Conservation (phyloP, 2,888 invertebrate genomes). For the Adelognathus sp. region DNA sequence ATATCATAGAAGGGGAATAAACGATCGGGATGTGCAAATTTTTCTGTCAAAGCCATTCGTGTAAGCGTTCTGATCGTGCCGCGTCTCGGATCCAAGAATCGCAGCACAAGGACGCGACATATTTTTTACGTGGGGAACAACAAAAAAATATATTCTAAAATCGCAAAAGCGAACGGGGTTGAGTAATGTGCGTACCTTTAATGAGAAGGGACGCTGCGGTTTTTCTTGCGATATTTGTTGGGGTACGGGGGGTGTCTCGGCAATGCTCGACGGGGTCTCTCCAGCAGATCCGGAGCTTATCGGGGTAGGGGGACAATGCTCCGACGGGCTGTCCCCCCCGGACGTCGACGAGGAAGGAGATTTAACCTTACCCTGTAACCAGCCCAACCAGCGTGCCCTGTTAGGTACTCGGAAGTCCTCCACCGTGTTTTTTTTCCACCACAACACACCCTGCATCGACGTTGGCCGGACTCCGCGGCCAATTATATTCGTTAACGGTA, state of each 20-base stretch:
- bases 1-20: neutral
- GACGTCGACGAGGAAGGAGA: slow-evolving; percentile 80
- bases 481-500: slow-evolving; percentile 43
- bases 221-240: slow-evolving; percentile 80
- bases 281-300: slow-evolving; percentile 77
- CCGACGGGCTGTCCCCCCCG: slow-evolving; percentile 80
- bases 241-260: slow-evolving; percentile 72
- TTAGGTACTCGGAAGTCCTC: slow-evolving; percentile 78
- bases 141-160: slow-evolving; percentile 16
- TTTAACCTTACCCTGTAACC: slow-evolving; percentile 81
- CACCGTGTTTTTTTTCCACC: slow-evolving; percentile 67
- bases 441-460: slow-evolving; percentile 47
- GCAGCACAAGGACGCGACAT: slow-evolving; percentile 33
- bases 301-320: slow-evolving; percentile 76
- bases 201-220: slow-evolving; percentile 84
- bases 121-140: slow-evolving; percentile 16
- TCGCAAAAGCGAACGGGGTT: slow-evolving; percentile 17
- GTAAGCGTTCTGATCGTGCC: slow-evolving; percentile 44
- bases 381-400: slow-evolving; percentile 79
- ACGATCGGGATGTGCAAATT: slow-evolving; percentile 26
- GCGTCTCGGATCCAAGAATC: slow-evolving; percentile 37
- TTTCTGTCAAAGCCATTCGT: slow-evolving; percentile 55
- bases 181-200: slow-evolving; percentile 82
- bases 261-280: slow-evolving; percentile 73
- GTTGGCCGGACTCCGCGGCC: slow-evolving; percentile 58